A percentile compares a stretch with the other conserved stretches of the same genome.
Evolutionary conservation across 2,888 invertebrate genomes (phyloP).

Genomic region (Eueremaeus valkanovi): DNA sequence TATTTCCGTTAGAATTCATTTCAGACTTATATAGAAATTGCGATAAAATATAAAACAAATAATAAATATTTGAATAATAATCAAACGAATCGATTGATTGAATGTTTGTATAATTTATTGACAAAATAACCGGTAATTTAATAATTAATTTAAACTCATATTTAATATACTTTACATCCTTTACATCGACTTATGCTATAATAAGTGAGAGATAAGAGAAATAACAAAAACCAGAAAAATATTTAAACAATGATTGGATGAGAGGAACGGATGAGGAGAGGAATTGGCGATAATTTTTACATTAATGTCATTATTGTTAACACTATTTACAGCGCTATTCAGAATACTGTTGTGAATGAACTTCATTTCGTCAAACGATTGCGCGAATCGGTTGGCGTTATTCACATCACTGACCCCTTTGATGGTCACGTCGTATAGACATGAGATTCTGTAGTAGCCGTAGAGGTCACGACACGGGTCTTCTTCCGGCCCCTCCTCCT

Average conservation of each 20-base stretch:
- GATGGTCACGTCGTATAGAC: constrained; percentile 39
- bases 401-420: constrained; percentile 33
- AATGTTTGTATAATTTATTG: not conserved
- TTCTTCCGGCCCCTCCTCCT: not conserved
- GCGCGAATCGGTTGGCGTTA: constrained; percentile 29
- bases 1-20: too few species aligned
- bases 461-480: constrained; percentile 29
- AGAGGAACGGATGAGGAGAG: not conserved
- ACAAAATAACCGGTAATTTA: constrained; percentile 27
- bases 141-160: not conserved
- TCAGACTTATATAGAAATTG: not conserved
- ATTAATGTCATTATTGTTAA: not conserved
- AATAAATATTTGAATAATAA: not conserved
- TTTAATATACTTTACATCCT: too few species aligned
- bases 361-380: constrained; percentile 38
- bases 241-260: constrained; percentile 1
- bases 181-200: not conserved
- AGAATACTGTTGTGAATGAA: constrained; percentile 22
- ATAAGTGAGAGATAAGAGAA: constrained; percentile 4
- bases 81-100: too few species aligned
- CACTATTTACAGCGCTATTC: not conserved
- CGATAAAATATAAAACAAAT: not conserved
- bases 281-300: not conserved
- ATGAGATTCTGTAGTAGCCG: constrained; percentile 39
- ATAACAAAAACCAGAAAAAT: constrained; percentile 14